Conservation (phyloP, 2,888 invertebrate species). For the Spialia ferax region DNA sequence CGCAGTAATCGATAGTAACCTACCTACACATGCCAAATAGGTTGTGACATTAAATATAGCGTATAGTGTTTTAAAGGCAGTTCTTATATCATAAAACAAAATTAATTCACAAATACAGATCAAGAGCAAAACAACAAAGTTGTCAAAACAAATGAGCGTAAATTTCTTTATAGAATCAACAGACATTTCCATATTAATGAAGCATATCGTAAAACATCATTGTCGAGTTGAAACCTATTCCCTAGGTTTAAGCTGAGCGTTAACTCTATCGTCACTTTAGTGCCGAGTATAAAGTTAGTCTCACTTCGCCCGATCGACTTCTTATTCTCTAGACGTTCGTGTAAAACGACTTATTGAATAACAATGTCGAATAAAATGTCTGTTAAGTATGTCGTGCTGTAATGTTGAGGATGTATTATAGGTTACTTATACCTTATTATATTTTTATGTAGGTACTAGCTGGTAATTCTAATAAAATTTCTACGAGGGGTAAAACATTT, state of each 20-base stretch:
- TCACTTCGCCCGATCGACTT: constrained; percentile 29
- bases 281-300: constrained; percentile 37
- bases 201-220: constrained; percentile 72
- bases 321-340: constrained; percentile 28
- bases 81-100: no score
- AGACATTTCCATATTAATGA: constrained; percentile 68
- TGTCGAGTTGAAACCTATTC: constrained; percentile 49
- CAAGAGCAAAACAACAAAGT: no score
- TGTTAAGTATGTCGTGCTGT: constrained; percentile 9
- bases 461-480: no score
- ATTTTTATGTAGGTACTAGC: no score
- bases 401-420: neutral
- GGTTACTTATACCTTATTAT: no score
- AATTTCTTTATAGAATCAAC: neutral
- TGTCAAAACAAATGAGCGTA: neutral
- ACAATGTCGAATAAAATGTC: constrained; percentile 11
- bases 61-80: no score
- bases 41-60: no score
- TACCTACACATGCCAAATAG: no score
- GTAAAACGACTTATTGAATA: constrained; percentile 35
- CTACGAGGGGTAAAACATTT: no score
- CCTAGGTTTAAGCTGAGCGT: constrained; percentile 44
- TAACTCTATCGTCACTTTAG: constrained; percentile 45
- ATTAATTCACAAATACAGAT: no score
- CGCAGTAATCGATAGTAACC: no score